Evolutionary conservation across 2,113 vertebrate species (phyloP), one percentile per base, ranked within the genome.

Genomic region (Ophthalmolycus amberensis): DNA sequence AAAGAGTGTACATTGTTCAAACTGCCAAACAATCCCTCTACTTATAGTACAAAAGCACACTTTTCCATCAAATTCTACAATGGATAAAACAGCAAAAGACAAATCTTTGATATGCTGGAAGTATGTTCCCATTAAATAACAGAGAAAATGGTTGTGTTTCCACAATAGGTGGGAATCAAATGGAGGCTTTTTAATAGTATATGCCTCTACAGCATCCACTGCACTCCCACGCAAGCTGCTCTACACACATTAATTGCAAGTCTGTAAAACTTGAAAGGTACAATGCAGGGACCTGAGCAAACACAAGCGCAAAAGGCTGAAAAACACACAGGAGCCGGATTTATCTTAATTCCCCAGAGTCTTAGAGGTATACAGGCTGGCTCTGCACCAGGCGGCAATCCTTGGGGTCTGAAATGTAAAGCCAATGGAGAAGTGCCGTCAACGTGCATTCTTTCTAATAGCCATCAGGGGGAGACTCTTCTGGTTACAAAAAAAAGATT

Each of bases 271-370:
- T 63, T 84, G 71, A 79, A 84, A 86, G 70, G 70, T 83, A 50
- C n/a, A 81, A 79, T 68, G 74, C n/a, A 70, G 42, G 83, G n/a
- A 82, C 67, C 54, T 62, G 59, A 83, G 62, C 75, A 90, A 88
- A 89, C 79, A 85, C 6, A 12, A 63, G 22, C 78, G 74, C 48
- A 29, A 25, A 71, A 60, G 75, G 44, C 75, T 87, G 54, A 65
- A 73, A 58, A 73, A 58, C 40, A 75, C 52, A 70, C 58, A 29
- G 12, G 3, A 83, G 59, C 37, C 29, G 29, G 68, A 79, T 62
- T 27, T 56, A 2, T 44, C 10, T 14, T 69, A 22, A 59, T 77
- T 66, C 20, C 62, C 32, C 29, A 10, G 54, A 62, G 68, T 75
- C 73, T 70, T 50, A 50, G 18, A 62, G 18, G 27, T 32, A 56